Evolutionary conservation across 2,113 vertebrate species (phyloP), one percentile per base, ranked within the genome.

Genomic region (Lathamus discolor): DNA sequence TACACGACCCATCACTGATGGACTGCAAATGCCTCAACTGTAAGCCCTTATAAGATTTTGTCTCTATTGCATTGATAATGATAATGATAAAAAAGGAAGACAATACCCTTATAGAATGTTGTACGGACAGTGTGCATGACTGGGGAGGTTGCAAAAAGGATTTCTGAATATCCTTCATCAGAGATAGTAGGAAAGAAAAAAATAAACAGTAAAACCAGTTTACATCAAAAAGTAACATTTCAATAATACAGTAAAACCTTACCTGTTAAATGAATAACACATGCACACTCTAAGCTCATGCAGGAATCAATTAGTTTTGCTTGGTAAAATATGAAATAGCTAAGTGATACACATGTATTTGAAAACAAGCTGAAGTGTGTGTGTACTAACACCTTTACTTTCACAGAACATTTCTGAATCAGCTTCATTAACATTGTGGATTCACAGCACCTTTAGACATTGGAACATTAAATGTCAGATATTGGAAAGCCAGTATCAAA

Each of bases 41-140:
- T 28, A 86, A 85, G 43, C 59, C 55, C 84, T 93, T n/a, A 72
- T 0, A 77, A 72, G 96, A 95, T 79, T 89, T 59, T 91, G 20
- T 67, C 78, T 93, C 67, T 92, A 93, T 4, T 82, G 62, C 70
- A 96, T 66, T 83, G 91, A 92, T 73, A 74, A 74, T 48, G 67
- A 92, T 73, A 74, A 74, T 48, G 67, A 96, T 91, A 97, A 93
- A 92, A 97, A 92, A 93, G 94, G 96, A 97, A 95, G 90, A 97
- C 96, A 97, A 98, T 99, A 98, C 98, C 98, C 98, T 98, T 97
- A 96, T 97, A 97, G 96, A 97, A 96, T 44, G 97, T 97, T 97
- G 94, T 97, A 90, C 63, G 96, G 79, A 98, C 97, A 97, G 97
- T 98, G 86, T 98, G 97, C 95, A 92, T 97, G 96, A 97, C 97